These are phyloP conservation scores for Chromis chromis DNA, from an alignment of 2,797 vertebrate genomes.

Conservation along the genomic window DNA sequence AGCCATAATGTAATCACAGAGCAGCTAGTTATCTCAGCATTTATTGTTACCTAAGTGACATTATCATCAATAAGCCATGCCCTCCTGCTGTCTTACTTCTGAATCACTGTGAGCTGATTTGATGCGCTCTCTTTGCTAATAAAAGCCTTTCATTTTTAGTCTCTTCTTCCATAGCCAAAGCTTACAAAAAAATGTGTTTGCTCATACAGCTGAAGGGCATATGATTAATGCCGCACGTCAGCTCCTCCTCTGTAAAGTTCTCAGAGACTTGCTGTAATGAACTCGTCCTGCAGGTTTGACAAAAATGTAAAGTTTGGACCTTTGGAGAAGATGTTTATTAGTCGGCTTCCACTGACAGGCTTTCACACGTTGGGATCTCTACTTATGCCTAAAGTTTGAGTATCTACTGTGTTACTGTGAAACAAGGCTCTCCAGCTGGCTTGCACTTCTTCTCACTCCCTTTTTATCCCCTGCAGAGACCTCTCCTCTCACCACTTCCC, in stretches of 20 bases:
- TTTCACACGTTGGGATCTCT: background rate
- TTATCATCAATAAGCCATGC: too few species aligned
- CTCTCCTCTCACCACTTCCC: conserved; percentile 17
- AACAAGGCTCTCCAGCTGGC: background rate
- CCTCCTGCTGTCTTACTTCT: too few species aligned
- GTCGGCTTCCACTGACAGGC: background rate
- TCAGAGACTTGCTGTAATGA: conserved; percentile 3
- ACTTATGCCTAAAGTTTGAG: background rate
- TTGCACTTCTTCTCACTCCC: conserved; percentile 11
- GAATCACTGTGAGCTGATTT: too few species aligned
- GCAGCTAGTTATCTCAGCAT: background rate
- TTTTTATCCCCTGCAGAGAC: conserved; percentile 35
- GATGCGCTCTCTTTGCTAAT: too few species aligned
- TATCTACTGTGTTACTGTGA: background rate
- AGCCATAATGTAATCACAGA: background rate
- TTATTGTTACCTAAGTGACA: background rate
- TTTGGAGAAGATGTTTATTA: background rate
- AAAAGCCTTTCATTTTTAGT: background rate
- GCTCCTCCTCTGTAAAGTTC: background rate
- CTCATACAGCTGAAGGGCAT: conserved; percentile 2
- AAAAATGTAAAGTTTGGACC: background rate
- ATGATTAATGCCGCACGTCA: background rate
- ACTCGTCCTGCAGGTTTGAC: conserved; percentile 9
- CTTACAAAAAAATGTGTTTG: background rate
- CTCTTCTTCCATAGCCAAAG: background rate